Conservation (phyloP, 2,797 vertebrate genomes). For the Leptoclinus maculatus region DNA sequence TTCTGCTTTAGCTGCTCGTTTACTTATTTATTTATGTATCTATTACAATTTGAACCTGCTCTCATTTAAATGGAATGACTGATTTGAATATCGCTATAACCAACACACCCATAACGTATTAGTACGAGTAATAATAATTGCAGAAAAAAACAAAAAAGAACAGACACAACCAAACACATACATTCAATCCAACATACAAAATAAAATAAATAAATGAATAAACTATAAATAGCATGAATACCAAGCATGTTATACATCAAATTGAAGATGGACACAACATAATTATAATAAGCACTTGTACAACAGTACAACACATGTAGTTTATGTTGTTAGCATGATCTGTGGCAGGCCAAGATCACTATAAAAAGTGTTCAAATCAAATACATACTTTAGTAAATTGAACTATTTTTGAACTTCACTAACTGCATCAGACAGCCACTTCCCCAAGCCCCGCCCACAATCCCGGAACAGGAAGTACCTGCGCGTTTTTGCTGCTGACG, state of each 20-base stretch:
- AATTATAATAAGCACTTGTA: neutral
- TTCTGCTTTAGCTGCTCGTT: neutral
- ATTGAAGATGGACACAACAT: neutral
- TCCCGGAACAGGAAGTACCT: slow-evolving; percentile 79
- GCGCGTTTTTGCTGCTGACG: slow-evolving; percentile 73
- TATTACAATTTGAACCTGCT: neutral
- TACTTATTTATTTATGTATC: neutral
- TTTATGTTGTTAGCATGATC: neutral
- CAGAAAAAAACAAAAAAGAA: neutral
- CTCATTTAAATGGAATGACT: neutral
- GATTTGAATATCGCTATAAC: neutral
- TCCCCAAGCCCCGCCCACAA: slow-evolving; percentile 61
- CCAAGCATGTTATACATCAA: neutral
- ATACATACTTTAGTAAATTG: neutral
- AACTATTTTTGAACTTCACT: neutral
- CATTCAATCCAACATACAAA: neutral
- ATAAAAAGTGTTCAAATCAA: neutral
- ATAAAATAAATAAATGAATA: neutral
- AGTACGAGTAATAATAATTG: neutral
- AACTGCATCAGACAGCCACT: neutral
- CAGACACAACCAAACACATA: neutral
- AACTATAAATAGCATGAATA: neutral
- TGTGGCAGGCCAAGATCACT: too few relatives aligned
- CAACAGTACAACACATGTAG: too few relatives aligned
- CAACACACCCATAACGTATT: neutral